These are phyloP conservation scores for Pollenia amentaria DNA, from an alignment of 2,888 invertebrate genomes.

Conservation along the genomic window DNA sequence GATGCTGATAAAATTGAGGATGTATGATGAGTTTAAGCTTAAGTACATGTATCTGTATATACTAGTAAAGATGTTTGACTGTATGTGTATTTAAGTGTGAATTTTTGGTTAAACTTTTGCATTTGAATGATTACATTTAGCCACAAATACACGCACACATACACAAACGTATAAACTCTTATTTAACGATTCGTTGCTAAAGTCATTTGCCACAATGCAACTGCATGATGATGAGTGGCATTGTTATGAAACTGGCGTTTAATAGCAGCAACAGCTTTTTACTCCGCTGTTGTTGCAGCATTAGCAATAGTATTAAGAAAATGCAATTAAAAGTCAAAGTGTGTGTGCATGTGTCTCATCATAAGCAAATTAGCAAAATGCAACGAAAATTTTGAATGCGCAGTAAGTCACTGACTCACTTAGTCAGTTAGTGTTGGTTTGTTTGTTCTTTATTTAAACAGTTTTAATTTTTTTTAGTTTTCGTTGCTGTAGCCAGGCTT, in stretches of 20 bases:
- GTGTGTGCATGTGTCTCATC: conserved; percentile 50
- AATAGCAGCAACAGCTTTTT: background rate
- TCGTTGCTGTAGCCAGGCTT: background rate
- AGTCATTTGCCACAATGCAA: conserved; percentile 27
- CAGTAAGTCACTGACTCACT: conserved; percentile 7
- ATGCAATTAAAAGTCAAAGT: conserved; percentile 66
- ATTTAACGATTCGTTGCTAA: conserved; percentile 16
- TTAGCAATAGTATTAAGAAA: conserved; percentile 32
- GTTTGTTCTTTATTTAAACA: conserved; percentile 20
- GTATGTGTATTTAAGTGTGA: background rate
- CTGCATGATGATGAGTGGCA: conserved; percentile 3
- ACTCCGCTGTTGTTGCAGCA: background rate
- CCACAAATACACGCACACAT: too few relatives aligned
- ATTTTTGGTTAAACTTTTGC: conserved; percentile 28
- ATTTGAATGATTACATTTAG: conserved; percentile 17
- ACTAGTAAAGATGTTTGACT: background rate
- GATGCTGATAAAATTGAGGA: background rate
- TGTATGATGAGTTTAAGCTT: conserved; percentile 5
- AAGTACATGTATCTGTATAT: background rate
- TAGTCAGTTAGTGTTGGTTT: conserved; percentile 15
- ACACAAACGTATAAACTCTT: background rate
- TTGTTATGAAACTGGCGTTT: conserved; percentile 21
- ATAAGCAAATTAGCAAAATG: conserved; percentile 71
- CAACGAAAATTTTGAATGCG: conserved; percentile 28
- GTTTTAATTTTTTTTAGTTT: conserved; percentile 10